Base-by-base conservation (phyloP, 2,113 vertebrate species). In the Scomber colias region DNA sequence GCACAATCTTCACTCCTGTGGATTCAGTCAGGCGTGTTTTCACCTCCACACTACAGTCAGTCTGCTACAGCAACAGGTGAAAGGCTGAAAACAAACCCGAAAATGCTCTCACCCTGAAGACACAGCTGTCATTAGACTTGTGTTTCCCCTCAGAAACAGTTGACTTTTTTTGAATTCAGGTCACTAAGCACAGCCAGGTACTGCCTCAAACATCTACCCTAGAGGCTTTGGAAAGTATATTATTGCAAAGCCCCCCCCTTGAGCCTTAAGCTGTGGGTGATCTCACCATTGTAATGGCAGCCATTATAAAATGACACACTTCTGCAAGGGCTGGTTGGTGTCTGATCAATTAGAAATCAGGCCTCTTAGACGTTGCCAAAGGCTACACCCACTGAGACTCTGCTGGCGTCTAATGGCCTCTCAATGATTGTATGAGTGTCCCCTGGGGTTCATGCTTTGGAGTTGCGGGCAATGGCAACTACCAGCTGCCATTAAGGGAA, bases 361-460 rank as follows among this genome's bases (percentile, higher is more conserved):
- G 12, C 45, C 71, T 69, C 35, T 64, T 46, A 71, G 77, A 82
- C 2, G 27, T 35, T 63, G 71, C 73, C 76, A 59, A 74, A 80
- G 79, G 74, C 86, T 84, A 79, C 66, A 65, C 60, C 86, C 69
- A 21, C 55, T 16, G 77, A 85, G 79, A 76, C 68, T 60, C 71
- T 64, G 80, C 77, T 77, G 74, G 76, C 59, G 21, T 80, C 84
- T 90, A 84, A 91, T 91, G 80, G 89, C 80, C 55, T 78, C 79
- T 77, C 75, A 14, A 75, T 86, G 82, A 84, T 68, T 76, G 21
- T 46, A 46, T 10, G 80, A 61, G 59, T 3, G 21, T 61, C 82
- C 61, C 83, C 53, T 11, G 77, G 44, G 88, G 71, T 60, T 66
- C 64, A 24, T 64, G 71, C 31, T 30, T 69, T 59, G 54, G 51